phyloP scores from a whole-genome alignment of 2,113 vertebrate species.

The Micromys minutus region DNA sequence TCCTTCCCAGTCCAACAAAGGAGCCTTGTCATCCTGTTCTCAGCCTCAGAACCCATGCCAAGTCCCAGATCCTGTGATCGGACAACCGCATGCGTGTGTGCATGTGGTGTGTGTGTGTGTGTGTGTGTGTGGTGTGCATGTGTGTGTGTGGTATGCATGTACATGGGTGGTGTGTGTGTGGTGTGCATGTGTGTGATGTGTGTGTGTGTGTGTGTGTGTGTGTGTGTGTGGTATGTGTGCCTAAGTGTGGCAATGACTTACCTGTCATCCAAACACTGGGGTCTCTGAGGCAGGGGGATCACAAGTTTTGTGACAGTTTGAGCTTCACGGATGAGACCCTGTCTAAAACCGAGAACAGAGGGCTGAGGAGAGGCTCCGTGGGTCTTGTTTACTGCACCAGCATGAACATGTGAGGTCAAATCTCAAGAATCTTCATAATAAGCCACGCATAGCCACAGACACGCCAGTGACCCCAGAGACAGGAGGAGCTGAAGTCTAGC shows the following conservation, averaged over 20 bases:
- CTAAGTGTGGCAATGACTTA: not conserved
- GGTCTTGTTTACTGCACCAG: too few relatives aligned
- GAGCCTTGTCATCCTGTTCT: slow-evolving; percentile 49
- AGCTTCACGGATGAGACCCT: not conserved
- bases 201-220: not conserved
- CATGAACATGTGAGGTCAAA: too few relatives aligned
- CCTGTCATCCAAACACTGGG: not conserved
- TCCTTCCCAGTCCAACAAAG: slow-evolving; percentile 57
- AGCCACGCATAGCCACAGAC: not conserved
- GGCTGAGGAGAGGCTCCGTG: not conserved
- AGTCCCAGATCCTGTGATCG: slow-evolving; percentile 13
- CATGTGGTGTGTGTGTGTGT: too few relatives aligned
- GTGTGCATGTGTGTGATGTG: not conserved
- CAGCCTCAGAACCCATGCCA: slow-evolving; percentile 48
- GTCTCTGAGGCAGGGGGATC: not conserved
- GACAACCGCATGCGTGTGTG: not conserved
- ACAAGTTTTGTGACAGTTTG: not conserved
- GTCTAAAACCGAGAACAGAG: not conserved
- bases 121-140: not conserved
- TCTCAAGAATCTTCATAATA: not conserved
- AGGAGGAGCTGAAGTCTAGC: not conserved
- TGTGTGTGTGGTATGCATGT: not conserved
- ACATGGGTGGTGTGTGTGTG: too few relatives aligned
- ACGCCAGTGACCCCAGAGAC: not conserved
- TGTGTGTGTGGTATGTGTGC: not conserved